phyloP scores from a whole-genome alignment of 1,140 invertebrate genomes.

The Temnothorax longispinosus region DNA sequence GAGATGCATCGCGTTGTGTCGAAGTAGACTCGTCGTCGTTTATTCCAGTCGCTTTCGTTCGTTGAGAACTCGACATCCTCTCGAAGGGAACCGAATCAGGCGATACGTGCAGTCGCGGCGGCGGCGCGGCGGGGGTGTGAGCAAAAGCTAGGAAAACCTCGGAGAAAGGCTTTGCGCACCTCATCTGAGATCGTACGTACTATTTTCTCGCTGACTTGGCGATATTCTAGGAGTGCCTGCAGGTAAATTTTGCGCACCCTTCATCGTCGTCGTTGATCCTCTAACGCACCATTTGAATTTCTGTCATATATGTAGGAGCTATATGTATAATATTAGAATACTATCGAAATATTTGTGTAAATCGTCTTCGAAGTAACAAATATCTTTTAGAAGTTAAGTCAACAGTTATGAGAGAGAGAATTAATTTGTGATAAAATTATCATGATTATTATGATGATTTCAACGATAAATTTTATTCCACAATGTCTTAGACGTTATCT shows the following conservation, averaged over 20 bases:
- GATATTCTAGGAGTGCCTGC: slow-evolving; percentile 22
- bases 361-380: neutral
- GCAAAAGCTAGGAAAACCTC: slow-evolving; percentile 34
- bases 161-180: slow-evolving; percentile 20
- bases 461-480: neutral
- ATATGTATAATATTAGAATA: neutral
- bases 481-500: neutral
- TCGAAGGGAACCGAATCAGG: slow-evolving; percentile 63
- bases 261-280: neutral
- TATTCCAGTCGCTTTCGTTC: slow-evolving; percentile 61
- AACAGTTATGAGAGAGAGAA: neutral
- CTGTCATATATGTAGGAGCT: neutral
- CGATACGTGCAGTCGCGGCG: slow-evolving; percentile 57
- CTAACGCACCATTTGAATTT: neutral
- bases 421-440: neutral
- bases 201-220: slow-evolving; percentile 37
- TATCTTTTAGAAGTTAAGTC: neutral
- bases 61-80: slow-evolving; percentile 39
- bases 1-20: neutral
- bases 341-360: neutral
- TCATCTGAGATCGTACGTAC: neutral
- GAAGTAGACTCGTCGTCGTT: slow-evolving; percentile 47
- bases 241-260: slow-evolving; percentile 7
- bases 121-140: neutral
- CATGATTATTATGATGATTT: neutral